phyloP scores from a whole-genome alignment of 2,113 vertebrate genomes.

The Heterotilapia buettikoferi region DNA sequence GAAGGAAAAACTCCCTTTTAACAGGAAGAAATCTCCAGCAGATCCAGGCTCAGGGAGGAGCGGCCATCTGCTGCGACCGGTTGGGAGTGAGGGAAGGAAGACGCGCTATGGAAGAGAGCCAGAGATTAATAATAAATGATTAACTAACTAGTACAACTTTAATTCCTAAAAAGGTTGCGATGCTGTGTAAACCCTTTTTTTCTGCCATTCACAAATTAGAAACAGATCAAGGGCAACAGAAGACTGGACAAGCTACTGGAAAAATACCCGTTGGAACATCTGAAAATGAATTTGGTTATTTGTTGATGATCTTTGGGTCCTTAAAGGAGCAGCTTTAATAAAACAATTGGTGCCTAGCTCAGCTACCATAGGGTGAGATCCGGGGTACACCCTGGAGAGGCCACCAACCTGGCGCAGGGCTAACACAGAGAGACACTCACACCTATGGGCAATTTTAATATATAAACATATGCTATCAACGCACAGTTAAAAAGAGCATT shows the following conservation, averaged over 20 bases:
- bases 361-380: neutral
- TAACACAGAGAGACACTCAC: neutral
- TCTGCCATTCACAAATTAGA: neutral
- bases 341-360: neutral
- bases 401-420: neutral
- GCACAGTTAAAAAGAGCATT: neutral
- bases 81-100: neutral
- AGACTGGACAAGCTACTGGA: neutral
- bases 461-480: neutral
- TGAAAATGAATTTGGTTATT: neutral
- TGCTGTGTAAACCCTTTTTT: neutral
- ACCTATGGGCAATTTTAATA: neutral
- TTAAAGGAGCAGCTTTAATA: neutral
- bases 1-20: neutral
- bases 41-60: neutral
- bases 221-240: neutral
- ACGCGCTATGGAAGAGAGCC: neutral
- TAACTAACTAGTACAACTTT: neutral
- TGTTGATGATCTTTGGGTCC: neutral
- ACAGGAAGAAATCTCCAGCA: neutral
- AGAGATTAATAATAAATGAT: neutral
- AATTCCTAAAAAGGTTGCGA: neutral
- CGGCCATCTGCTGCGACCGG: neutral
- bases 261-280: neutral
- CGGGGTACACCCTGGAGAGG: neutral